Conservation (phyloP, 2,888 invertebrate genomes). For the Tetramorium bicarinatum region DNA sequence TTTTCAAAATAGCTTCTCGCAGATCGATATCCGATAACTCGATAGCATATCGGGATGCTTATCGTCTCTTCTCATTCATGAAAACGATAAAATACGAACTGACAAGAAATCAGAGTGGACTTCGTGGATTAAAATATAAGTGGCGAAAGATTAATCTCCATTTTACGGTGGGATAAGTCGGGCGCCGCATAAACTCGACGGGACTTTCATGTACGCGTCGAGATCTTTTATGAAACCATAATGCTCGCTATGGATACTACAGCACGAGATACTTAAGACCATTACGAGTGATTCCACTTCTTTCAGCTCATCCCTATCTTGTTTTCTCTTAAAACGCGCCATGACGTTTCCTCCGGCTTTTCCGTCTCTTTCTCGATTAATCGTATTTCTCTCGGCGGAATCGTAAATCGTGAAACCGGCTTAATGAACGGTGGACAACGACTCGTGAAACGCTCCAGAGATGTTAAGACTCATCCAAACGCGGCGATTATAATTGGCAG, state of each 20-base stretch:
- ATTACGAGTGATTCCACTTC: constrained; percentile 66
- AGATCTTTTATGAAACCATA: constrained; percentile 71
- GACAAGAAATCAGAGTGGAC: neutral
- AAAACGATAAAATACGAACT: constrained; percentile 8
- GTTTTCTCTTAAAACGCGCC: neutral
- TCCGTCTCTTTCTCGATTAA: constrained; percentile 63
- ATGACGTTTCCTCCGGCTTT: neutral
- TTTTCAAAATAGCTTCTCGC: neutral
- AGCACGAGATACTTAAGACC: constrained; percentile 58
- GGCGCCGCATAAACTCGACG: constrained; percentile 62
- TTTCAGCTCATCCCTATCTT: constrained; percentile 50
- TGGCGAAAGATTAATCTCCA: constrained; percentile 29
- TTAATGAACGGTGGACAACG: constrained; percentile 70
- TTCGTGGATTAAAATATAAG: constrained; percentile 20
- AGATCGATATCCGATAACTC: neutral
- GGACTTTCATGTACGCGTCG: constrained; percentile 58
- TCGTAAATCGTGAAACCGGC: constrained; percentile 70
- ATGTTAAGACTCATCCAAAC: constrained; percentile 50
- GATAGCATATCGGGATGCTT: constrained; percentile 2
- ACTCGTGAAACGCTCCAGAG: constrained; percentile 61
- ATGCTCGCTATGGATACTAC: constrained; percentile 60
- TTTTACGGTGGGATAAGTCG: constrained; percentile 17
- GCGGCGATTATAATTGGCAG: constrained; percentile 67
- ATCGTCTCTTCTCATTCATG: constrained; percentile 9
- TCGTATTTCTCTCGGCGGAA: constrained; percentile 64